Conservation (phyloP, 1,140 invertebrate genomes). For the Saccostrea cuccullata region DNA sequence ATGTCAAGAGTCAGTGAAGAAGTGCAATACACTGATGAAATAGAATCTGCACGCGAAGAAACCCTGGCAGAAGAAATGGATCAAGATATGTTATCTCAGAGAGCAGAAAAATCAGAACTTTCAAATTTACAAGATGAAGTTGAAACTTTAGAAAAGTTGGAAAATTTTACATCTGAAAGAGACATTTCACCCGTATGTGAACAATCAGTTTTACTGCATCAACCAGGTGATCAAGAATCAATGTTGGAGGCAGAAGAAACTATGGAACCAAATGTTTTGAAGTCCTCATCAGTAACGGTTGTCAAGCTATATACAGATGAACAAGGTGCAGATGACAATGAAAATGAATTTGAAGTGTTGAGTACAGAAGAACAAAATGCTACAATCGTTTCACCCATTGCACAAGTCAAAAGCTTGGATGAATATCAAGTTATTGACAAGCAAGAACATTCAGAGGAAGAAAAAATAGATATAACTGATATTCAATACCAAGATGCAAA, state of each 20-base stretch:
- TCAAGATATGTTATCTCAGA: conserved; percentile 5
- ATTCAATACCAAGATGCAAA: not conserved
- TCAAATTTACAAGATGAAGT: conserved; percentile 18
- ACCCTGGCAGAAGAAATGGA: conserved; percentile 37
- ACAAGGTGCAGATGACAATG: not conserved
- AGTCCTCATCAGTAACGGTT: not conserved
- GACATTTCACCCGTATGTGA: conserved; percentile 2
- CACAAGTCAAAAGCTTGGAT: not conserved
- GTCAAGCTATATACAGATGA: not conserved
- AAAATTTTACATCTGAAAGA: conserved; percentile 19
- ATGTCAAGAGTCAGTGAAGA: not conserved
- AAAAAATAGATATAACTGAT: not conserved
- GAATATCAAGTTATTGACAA: not conserved
- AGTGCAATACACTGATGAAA: not conserved
- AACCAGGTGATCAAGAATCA: not conserved
- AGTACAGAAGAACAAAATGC: not conserved
- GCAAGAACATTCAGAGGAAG: conserved; percentile 2
- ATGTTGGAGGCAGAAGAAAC: not conserved
- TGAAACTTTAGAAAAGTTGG: conserved; percentile 4
- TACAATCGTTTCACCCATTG: not conserved
- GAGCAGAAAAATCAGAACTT: not conserved
- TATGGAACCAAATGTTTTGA: not conserved
- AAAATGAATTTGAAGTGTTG: not conserved
- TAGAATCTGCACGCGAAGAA: not conserved
- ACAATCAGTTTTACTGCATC: not conserved